Evolutionary conservation across 1,140 invertebrate species (phyloP).

Genomic region (Antheraea pernyi): DNA sequence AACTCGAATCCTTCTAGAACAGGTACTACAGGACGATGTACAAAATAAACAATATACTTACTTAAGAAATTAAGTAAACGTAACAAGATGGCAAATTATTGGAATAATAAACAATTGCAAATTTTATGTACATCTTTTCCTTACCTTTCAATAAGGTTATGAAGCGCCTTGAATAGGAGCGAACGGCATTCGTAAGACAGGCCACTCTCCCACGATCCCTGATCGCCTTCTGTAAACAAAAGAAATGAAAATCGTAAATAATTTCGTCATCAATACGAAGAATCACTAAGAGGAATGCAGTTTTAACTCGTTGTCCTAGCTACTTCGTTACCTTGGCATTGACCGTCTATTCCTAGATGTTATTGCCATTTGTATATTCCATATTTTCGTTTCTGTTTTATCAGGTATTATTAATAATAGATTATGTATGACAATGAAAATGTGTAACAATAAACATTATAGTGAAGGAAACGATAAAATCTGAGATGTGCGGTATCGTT

Average conservation of each 20-base stretch:
- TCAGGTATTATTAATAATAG: not conserved
- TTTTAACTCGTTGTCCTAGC: slow-evolving; percentile 20
- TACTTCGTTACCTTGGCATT: slow-evolving; percentile 14
- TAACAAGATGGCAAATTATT: not conserved
- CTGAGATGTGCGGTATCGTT: slow-evolving; percentile 38
- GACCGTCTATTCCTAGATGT: slow-evolving; percentile 12
- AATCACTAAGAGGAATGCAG: not conserved
- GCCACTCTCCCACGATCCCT: slow-evolving; percentile 97
- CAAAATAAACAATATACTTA: no score
- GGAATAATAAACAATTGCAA: not conserved
- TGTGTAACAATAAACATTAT: slow-evolving; percentile 30
- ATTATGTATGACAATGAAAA: slow-evolving; percentile 39
- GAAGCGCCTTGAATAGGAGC: slow-evolving; percentile 97
- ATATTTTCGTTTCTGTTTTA: not conserved
- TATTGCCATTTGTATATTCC: not conserved
- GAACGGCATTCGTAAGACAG: slow-evolving; percentile 98
- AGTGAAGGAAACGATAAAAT: slow-evolving; percentile 40
- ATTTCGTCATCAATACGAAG: not conserved
- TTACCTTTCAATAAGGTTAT: slow-evolving; percentile 98
- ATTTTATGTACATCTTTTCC: not conserved
- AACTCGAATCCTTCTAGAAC: no score
- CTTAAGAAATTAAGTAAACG: not conserved
- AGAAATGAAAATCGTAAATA: slow-evolving; percentile 20
- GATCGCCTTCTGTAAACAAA: slow-evolving; percentile 88
- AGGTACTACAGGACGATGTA: no score